phyloP scores from a whole-genome alignment of 2,113 vertebrate genomes.

The Vombatus ursinus region DNA sequence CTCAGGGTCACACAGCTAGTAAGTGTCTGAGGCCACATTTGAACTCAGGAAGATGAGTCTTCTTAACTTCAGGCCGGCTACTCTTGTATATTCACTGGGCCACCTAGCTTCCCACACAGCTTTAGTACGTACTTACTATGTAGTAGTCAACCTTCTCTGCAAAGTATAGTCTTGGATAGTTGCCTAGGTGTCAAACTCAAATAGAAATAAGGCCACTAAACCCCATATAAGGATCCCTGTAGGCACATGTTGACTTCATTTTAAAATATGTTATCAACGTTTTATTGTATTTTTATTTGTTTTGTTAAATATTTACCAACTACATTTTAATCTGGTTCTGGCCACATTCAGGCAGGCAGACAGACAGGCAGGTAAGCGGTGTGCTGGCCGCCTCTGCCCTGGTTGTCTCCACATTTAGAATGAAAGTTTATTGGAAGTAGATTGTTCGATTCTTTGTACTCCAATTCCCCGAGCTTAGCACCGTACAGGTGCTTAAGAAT shows the following conservation, averaged over 20 bases:
- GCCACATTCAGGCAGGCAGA: background rate
- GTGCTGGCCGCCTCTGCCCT: background rate
- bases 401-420: background rate
- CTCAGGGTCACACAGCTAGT: background rate
- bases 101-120: no score
- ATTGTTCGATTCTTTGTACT: background rate
- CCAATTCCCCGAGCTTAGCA: constrained; percentile 9
- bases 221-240: no score
- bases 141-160: background rate
- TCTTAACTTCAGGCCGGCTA: background rate
- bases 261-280: background rate
- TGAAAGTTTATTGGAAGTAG: background rate
- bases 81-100: background rate
- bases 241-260: background rate
- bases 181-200: background rate
- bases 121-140: no score
- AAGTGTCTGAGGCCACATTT: background rate
- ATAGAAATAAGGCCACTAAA: background rate
- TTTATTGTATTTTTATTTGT: background rate
- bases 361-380: background rate
- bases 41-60: background rate
- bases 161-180: background rate
- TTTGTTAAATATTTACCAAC: background rate
- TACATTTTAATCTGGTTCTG: background rate
- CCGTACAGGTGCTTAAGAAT: constrained; percentile 8